Conservation (phyloP, 1,140 invertebrate species). For the Danaus melanippus region DNA sequence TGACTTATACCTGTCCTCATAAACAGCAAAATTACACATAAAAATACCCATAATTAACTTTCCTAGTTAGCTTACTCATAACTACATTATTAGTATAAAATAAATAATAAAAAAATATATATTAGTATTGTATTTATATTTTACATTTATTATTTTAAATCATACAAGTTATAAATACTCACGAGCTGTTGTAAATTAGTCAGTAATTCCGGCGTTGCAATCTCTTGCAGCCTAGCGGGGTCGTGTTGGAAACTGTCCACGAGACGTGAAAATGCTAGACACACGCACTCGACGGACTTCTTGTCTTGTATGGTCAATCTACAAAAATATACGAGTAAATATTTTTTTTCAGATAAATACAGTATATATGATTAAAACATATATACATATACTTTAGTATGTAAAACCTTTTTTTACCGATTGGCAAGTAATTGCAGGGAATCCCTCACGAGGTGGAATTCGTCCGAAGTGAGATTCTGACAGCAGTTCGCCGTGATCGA, state of each 20-base stretch:
- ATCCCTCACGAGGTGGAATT: slow-evolving; percentile 93
- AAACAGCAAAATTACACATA: too few species aligned
- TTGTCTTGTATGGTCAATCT: slow-evolving; percentile 96
- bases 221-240: slow-evolving; percentile 91
- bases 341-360: slow-evolving; percentile 4
- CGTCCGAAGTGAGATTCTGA: slow-evolving; percentile 92
- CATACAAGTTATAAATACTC: slow-evolving; percentile 23
- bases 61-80: too few species aligned
- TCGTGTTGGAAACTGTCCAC: slow-evolving; percentile 98
- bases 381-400: not conserved
- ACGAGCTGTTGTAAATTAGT: slow-evolving; percentile 94
- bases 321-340: slow-evolving; percentile 14
- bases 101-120: slow-evolving; percentile 4
- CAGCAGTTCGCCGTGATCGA: slow-evolving; percentile 98
- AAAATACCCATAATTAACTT: too few species aligned
- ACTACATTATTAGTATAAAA: not conserved
- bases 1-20: too few species aligned
- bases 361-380: not conserved
- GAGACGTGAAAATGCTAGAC: slow-evolving; percentile 94
- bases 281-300: slow-evolving; percentile 97
- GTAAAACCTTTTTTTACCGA: slow-evolving; percentile 38
- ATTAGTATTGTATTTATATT: not conserved
- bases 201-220: slow-evolving; percentile 92
- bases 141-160: slow-evolving; percentile 1
- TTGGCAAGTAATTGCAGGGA: slow-evolving; percentile 90